These are phyloP conservation scores for Rhinogobio ventralis DNA, from an alignment of 2,797 vertebrate species.

Conservation along the genomic window DNA sequence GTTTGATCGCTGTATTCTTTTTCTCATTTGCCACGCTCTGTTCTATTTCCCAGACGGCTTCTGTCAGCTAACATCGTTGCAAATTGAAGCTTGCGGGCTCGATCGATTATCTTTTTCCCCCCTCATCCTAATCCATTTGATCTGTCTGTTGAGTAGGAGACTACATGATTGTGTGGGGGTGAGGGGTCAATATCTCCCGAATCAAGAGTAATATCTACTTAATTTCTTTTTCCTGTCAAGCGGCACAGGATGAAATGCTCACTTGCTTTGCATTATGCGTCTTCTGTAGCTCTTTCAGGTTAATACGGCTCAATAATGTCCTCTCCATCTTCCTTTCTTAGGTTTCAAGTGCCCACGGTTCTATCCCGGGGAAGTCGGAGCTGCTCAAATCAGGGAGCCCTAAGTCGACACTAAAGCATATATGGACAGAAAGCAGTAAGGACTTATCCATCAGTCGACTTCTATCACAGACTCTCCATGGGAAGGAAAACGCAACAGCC, in stretches of 20 bases:
- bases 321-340: slow-evolving; percentile 72
- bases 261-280: slow-evolving; percentile 48
- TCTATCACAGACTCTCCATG: slow-evolving; percentile 95
- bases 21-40: slow-evolving; percentile 51
- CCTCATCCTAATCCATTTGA: slow-evolving; percentile 57
- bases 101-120: slow-evolving; percentile 63
- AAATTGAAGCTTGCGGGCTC: slow-evolving; percentile 65
- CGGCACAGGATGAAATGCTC: slow-evolving; percentile 32
- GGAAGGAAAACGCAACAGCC: slow-evolving; percentile 93
- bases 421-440: slow-evolving; percentile 98
- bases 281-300: slow-evolving; percentile 16
- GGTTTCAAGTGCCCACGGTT: slow-evolving; percentile 89
- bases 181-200: slow-evolving; percentile 65
- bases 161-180: slow-evolving; percentile 48
- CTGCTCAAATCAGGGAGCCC: slow-evolving; percentile 91
- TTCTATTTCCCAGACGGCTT: slow-evolving; percentile 61
- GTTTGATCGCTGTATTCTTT: slow-evolving; percentile 64
- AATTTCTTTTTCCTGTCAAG: slow-evolving; percentile 40
- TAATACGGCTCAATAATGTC: slow-evolving; percentile 45
- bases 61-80: slow-evolving; percentile 58
- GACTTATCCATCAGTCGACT: slow-evolving; percentile 97
- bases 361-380: slow-evolving; percentile 87
- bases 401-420: slow-evolving; percentile 94
- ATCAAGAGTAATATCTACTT: slow-evolving; percentile 63
- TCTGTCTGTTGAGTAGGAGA: slow-evolving; percentile 61